These are phyloP conservation scores for Erynnis tages DNA, from an alignment of 2,888 invertebrate genomes.

Conservation along the genomic window DNA sequence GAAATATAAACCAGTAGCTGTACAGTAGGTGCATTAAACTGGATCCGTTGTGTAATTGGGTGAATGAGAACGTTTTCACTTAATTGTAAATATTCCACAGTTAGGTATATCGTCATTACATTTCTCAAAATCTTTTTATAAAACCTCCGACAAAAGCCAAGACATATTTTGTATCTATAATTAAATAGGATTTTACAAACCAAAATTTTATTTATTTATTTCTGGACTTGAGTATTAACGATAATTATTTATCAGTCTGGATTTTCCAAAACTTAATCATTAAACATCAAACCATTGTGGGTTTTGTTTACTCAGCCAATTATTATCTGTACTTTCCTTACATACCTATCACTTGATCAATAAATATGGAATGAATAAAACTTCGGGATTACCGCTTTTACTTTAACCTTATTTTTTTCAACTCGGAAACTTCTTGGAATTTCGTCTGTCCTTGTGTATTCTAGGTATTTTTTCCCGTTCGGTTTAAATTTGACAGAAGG, in stretches of 20 bases:
- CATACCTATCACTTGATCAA: neutral
- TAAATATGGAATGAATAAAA: neutral
- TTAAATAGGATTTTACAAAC: too few relatives aligned
- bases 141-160: too few relatives aligned
- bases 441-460: slow-evolving; percentile 55
- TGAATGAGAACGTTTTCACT: slow-evolving; percentile 1
- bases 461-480: slow-evolving; percentile 57
- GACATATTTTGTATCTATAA: too few relatives aligned
- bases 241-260: neutral
- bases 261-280: neutral
- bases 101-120: too few relatives aligned
- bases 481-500: slow-evolving; percentile 70
- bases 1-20: slow-evolving; percentile 5
- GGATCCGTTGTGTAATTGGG: slow-evolving; percentile 16
- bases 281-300: neutral
- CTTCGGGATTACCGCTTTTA: slow-evolving; percentile 5
- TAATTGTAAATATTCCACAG: neutral
- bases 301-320: neutral
- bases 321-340: neutral
- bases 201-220: neutral
- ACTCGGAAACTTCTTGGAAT: slow-evolving; percentile 33
- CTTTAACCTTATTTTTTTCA: neutral
- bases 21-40: slow-evolving; percentile 4
- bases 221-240: neutral
- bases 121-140: too few relatives aligned